Conservation (phyloP, 2,888 invertebrate species). For the Argyresthia goedartella region DNA sequence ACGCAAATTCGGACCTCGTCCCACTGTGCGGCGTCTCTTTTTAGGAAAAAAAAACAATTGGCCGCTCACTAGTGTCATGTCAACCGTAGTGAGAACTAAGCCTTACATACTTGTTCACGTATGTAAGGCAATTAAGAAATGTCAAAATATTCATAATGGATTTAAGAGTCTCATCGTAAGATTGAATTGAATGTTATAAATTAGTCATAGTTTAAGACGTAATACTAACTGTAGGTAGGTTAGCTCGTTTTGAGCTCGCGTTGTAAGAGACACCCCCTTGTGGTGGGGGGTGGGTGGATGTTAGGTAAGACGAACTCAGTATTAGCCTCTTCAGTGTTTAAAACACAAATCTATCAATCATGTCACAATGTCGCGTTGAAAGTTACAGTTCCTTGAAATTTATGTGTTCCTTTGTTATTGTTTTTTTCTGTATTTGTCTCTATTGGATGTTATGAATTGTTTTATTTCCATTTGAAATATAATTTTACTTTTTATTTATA, state of each 20-base stretch:
- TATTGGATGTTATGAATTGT: not conserved
- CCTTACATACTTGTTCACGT: too few species aligned
- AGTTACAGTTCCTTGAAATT: too few species aligned
- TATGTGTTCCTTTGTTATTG: too few species aligned
- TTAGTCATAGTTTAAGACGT: slow-evolving; percentile 28
- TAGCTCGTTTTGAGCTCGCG: slow-evolving; percentile 2
- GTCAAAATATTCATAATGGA: not conserved
- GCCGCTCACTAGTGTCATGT: too few species aligned
- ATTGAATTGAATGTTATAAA: slow-evolving; percentile 28
- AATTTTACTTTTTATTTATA: too few species aligned
- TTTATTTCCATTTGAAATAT: too few species aligned
- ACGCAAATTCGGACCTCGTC: too few species aligned
- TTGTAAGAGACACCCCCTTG: not conserved
- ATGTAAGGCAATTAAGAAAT: too few species aligned
- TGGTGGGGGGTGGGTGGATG: not conserved
- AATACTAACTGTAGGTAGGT: not conserved
- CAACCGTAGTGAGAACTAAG: too few species aligned
- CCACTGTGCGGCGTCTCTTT: too few species aligned
- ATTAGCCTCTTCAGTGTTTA: slow-evolving; percentile 19
- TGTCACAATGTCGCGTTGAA: too few species aligned
- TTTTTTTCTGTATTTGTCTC: not conserved
- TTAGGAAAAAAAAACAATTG: too few species aligned
- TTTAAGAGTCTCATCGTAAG: slow-evolving; percentile 37
- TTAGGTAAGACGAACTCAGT: slow-evolving; percentile 20
- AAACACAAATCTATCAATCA: slow-evolving; percentile 9